Evolutionary conservation across 2,888 invertebrate genomes (phyloP).

Genomic region (Rhamnusium bicolor): DNA sequence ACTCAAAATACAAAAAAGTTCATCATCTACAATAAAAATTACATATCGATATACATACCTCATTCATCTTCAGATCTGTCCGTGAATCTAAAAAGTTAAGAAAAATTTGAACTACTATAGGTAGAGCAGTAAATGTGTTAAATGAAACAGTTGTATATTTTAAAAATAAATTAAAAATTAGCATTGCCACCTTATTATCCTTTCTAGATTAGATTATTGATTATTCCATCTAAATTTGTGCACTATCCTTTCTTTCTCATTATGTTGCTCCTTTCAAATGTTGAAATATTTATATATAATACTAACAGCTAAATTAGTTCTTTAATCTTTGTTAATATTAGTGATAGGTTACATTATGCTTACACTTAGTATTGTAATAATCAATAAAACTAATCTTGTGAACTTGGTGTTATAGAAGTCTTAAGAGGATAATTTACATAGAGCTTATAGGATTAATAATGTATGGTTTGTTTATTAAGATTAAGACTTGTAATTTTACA

Average conservation of each 20-base stretch:
- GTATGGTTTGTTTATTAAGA: too few species aligned
- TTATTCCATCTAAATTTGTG: constrained; percentile 57
- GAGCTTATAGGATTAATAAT: too few species aligned
- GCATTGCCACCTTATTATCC: constrained; percentile 20
- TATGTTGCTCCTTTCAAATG: constrained; percentile 43
- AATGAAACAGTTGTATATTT: neutral
- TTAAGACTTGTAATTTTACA: too few species aligned
- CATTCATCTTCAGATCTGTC: too few species aligned
- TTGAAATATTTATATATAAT: constrained; percentile 54
- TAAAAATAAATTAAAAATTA: neutral
- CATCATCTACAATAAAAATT: too few species aligned
- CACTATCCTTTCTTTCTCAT: constrained; percentile 48
- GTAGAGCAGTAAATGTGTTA: too few species aligned
- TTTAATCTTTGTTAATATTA: constrained; percentile 13
- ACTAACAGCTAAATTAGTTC: neutral
- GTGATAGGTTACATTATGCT: constrained; percentile 6
- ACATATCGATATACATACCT: too few species aligned
- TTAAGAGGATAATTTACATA: neutral
- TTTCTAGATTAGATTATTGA: constrained; percentile 65
- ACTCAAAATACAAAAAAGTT: too few species aligned
- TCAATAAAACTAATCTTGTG: constrained; percentile 71
- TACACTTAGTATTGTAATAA: constrained; percentile 53
- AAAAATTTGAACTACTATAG: too few species aligned
- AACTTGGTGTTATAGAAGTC: constrained; percentile 22
- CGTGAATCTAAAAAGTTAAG: too few species aligned